These are phyloP conservation scores for Pampus argenteus DNA, from an alignment of 2,797 vertebrate species.

Conservation along the genomic window DNA sequence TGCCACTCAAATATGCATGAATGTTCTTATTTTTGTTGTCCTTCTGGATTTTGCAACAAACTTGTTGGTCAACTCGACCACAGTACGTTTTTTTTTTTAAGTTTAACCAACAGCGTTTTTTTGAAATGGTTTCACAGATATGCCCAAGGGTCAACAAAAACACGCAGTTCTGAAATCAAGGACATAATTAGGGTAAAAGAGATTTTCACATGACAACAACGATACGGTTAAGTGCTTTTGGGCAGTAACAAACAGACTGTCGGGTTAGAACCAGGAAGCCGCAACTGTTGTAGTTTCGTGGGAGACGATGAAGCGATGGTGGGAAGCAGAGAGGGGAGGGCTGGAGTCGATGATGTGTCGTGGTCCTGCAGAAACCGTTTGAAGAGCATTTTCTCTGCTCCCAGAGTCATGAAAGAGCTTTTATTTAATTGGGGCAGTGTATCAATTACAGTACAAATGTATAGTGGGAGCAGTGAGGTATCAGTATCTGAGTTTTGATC, in stretches of 20 bases:
- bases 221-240: constrained; percentile 37
- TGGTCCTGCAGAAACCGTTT: constrained; percentile 40
- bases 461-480: constrained; percentile 26
- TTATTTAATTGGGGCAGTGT: constrained; percentile 23
- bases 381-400: constrained; percentile 45
- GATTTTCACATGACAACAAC: constrained; percentile 54
- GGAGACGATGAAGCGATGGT: constrained; percentile 29
- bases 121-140: constrained; percentile 27
- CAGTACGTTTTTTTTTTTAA: constrained; percentile 34
- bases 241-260: constrained; percentile 16
- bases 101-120: constrained; percentile 23
- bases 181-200: constrained; percentile 37
- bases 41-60: constrained; percentile 5
- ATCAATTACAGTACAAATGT: constrained; percentile 36
- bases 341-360: constrained; percentile 41
- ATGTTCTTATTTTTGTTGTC: constrained; percentile 19
- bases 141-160: constrained; percentile 27
- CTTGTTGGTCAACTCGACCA: constrained; percentile 29
- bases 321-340: constrained; percentile 2
- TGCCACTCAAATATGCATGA: constrained; percentile 17
- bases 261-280: constrained; percentile 48
- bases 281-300: constrained; percentile 52
- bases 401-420: constrained; percentile 23
- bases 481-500: constrained; percentile 20
- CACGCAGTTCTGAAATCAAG: constrained; percentile 34